These are phyloP conservation scores for Mycogona germanica DNA, from an alignment of 2,888 invertebrate species.

Conservation along the genomic window DNA sequence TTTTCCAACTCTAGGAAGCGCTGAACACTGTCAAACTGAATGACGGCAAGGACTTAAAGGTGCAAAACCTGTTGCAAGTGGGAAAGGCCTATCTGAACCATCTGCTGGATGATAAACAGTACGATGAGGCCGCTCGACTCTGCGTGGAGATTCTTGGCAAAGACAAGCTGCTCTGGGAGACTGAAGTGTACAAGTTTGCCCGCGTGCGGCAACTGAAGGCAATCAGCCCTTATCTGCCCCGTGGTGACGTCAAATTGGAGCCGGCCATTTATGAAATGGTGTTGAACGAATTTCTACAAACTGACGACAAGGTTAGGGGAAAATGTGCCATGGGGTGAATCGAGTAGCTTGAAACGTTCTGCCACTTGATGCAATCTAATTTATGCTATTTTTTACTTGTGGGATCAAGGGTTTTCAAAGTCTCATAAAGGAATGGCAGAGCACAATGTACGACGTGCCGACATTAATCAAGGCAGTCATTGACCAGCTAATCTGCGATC, in stretches of 20 bases:
- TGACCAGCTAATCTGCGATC: conserved; percentile 52
- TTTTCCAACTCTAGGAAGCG: conserved; percentile 45
- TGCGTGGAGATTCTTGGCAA: conserved; percentile 61
- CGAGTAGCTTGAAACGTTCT: not conserved
- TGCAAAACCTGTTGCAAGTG: conserved; percentile 49
- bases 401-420: conserved; percentile 52
- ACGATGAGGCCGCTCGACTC: conserved; percentile 69
- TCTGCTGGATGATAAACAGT: conserved; percentile 54
- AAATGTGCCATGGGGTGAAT: conserved; percentile 15
- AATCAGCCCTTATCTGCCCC: conserved; percentile 66
- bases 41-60: conserved; percentile 47
- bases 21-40: conserved; percentile 59
- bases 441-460: conserved; percentile 59
- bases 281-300: conserved; percentile 76
- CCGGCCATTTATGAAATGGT: conserved; percentile 89
- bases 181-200: conserved; percentile 80
- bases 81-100: conserved; percentile 69
- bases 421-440: conserved; percentile 78
- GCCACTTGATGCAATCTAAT: no score
- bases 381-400: not conserved
- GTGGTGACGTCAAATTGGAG: conserved; percentile 54
- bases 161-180: conserved; percentile 79
- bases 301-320: conserved; percentile 50
- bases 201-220: conserved; percentile 66
- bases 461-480: conserved; percentile 76